phyloP scores from a whole-genome alignment of 2,113 vertebrate species.

The Rhinolophus ferrumequinum region DNA sequence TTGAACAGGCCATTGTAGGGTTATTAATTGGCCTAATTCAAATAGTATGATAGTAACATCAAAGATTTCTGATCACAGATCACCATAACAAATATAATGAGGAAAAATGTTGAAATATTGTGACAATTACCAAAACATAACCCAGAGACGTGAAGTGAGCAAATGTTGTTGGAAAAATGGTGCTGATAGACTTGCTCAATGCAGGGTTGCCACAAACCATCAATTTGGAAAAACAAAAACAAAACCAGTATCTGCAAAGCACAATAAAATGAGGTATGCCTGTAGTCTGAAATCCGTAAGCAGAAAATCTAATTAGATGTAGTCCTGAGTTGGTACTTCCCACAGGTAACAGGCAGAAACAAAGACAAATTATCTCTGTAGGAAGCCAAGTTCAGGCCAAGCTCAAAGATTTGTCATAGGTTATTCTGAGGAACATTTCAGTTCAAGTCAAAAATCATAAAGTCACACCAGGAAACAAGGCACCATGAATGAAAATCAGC shows the following conservation, averaged over 20 bases:
- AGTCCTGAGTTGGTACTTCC: neutral
- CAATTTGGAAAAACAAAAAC: neutral
- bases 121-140: too few relatives aligned
- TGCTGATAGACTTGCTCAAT: too few relatives aligned
- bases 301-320: neutral
- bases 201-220: neutral
- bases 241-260: neutral
- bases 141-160: too few relatives aligned
- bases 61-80: neutral
- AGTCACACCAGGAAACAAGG: too few relatives aligned
- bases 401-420: neutral
- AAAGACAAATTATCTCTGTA: neutral
- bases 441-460: too few relatives aligned
- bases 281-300: neutral
- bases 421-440: neutral
- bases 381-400: neutral
- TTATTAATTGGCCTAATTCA: neutral
- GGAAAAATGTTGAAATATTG: neutral
- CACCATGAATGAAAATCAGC: too few relatives aligned
- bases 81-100: neutral
- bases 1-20: too few relatives aligned
- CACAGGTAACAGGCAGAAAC: neutral
- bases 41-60: neutral
- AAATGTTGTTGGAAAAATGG: too few relatives aligned
- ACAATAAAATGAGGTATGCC: neutral